A percentile compares a stretch with the other conserved stretches of the same genome.
These are phyloP conservation scores for Scrobipalpa atriplicella DNA, from an alignment of 2,888 invertebrate genomes.

Conservation along the genomic window DNA sequence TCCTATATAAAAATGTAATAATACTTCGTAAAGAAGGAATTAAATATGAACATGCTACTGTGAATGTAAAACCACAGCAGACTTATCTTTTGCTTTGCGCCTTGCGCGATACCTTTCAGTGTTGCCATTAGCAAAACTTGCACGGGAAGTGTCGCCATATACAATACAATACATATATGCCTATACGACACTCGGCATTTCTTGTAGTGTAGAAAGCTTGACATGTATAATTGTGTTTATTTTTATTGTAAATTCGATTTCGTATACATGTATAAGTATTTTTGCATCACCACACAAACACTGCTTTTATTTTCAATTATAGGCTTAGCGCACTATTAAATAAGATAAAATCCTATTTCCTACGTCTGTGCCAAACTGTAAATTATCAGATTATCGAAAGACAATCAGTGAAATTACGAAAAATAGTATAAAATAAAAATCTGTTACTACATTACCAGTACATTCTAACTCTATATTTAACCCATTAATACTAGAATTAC, in stretches of 20 bases:
- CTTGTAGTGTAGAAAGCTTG: conserved; percentile 26
- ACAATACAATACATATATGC: not conserved
- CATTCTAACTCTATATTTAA: conserved; percentile 25
- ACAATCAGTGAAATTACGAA: conserved; percentile 49
- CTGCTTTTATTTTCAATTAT: conserved; percentile 78
- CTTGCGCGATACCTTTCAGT: not conserved
- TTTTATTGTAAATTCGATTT: conserved; percentile 20
- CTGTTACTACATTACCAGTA: conserved; percentile 36
- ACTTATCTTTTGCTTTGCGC: not conserved
- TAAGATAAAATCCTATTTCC: conserved; percentile 53
- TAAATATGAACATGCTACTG: not conserved
- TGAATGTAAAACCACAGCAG: not conserved
- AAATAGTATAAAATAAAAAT: conserved; percentile 31
- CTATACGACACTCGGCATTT: conserved; percentile 9
- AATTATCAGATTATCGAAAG: conserved; percentile 49
- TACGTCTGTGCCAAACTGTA: conserved; percentile 73
- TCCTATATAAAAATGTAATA: not conserved
- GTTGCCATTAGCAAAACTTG: not conserved
- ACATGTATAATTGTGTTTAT: conserved; percentile 24
- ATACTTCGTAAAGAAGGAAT: not conserved
- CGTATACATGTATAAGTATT: conserved; percentile 55
- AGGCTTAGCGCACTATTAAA: conserved; percentile 58
- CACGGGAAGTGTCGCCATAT: not conserved
- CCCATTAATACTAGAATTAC: conserved; percentile 39
- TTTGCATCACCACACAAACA: conserved; percentile 73